phyloP scores from a whole-genome alignment of 2,888 invertebrate genomes.

The Trichopoda pennipes region DNA sequence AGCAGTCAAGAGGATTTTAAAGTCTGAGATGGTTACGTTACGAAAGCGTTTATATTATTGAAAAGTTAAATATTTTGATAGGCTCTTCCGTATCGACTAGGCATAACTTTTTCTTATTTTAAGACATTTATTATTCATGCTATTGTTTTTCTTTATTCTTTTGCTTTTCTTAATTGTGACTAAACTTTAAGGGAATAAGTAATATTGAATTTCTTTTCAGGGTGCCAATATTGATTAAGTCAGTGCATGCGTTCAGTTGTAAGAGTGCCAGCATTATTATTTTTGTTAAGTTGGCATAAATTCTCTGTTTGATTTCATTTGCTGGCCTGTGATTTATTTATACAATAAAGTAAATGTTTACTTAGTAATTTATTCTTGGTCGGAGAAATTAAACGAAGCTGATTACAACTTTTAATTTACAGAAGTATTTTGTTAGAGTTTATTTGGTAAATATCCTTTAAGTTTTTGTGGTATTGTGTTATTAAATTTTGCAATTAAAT shows the following conservation, averaged over 20 bases:
- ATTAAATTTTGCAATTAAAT: background rate
- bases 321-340: background rate
- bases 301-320: slow-evolving; percentile 54
- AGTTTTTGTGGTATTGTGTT: background rate
- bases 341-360: slow-evolving; percentile 1
- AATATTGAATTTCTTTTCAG: background rate
- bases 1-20: no score
- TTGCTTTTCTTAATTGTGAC: background rate
- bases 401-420: background rate
- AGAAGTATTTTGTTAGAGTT: background rate
- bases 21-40: no score
- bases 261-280: slow-evolving; percentile 53
- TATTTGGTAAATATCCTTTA: background rate
- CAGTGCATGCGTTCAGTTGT: slow-evolving; percentile 36
- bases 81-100: background rate
- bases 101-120: background rate
- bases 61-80: no score
- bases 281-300: slow-evolving; percentile 7
- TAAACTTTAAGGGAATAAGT: background rate
- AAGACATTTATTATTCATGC: background rate
- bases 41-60: no score
- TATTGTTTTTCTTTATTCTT: background rate
- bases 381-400: no score
- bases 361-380: background rate
- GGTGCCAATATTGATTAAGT: background rate